A percentile compares a stretch with the other conserved stretches of the same genome.
phyloP scores from a whole-genome alignment of 2,113 vertebrate genomes.

The Zapornia atra region DNA sequence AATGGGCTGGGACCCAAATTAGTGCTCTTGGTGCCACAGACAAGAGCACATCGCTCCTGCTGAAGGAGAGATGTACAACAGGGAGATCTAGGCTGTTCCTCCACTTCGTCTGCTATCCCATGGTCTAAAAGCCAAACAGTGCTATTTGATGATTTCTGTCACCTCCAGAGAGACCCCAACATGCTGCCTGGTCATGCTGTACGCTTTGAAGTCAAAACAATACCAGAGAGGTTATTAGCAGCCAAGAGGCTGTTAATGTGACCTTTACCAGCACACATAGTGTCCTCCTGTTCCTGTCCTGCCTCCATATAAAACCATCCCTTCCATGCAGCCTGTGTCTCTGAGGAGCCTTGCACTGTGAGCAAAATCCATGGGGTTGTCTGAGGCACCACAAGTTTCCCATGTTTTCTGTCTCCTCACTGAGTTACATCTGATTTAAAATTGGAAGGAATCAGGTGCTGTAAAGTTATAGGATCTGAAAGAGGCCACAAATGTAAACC shows the following conservation, averaged over 20 bases:
- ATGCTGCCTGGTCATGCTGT: neutral
- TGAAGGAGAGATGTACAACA: neutral
- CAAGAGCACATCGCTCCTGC: too few species aligned
- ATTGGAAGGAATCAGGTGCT: neutral
- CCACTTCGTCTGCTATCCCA: neutral
- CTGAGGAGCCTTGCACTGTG: neutral
- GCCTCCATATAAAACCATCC: neutral
- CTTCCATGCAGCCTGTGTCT: neutral
- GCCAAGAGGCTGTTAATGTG: neutral
- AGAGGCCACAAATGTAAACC: neutral
- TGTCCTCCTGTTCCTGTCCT: neutral
- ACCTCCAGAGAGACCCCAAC: neutral
- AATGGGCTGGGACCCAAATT: neutral
- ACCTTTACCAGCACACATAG: rapidly evolving
- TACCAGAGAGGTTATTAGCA: neutral
- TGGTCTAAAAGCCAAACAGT: neutral
- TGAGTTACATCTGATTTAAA: neutral
- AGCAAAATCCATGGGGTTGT: neutral
- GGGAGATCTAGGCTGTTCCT: neutral
- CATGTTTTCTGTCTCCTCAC: neutral
- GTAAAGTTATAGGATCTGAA: neutral
- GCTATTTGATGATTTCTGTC: neutral
- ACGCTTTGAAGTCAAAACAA: neutral
- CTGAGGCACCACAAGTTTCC: neutral
- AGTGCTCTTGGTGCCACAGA: rapidly evolving